Base-by-base conservation (phyloP, 2,888 invertebrate genomes). In the Taenaris catops region DNA sequence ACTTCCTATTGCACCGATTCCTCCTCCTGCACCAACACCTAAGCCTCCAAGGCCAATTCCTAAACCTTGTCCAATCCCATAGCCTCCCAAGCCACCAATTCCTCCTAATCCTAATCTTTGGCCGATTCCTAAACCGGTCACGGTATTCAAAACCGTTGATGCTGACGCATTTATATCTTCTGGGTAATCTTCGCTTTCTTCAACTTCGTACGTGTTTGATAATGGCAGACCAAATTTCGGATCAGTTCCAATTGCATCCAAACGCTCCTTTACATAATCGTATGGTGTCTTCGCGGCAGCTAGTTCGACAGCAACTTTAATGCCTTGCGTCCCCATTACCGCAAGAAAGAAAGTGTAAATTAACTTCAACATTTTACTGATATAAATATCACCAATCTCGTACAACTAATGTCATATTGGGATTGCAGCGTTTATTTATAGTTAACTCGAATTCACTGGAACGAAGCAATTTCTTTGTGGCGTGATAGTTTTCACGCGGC, bases 121-220 rank as follows among this genome's bases (percentile, higher is more conserved):
- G 23, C 65, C 58, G 40, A 62, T 37, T 26, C 58, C 64, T 29
- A 65, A 66, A 46, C 74, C 73, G 25, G 68, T 42, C 26, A 71
- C 80, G 14, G 83, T 74, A 34, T 79, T 80, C 21, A 81, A 44
- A 43, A 83, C 63, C 11, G 59, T 48, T 11, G 86, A 81, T 5
- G 83, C 84, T n/a, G 83, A 80, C 55, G 76, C 80, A 53, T 78
- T 68, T 2, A 79, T 55, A 9, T 70, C 59, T 39, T 84, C 86
- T 6, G 89, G 89, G 53, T 89, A 89, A 54, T 89, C 89, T 40
- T 76, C 86, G 60, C 88, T 88, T 68, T 90, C 89, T 60, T 89
- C 87, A 19, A 90, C 87, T 67, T 89, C 89, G 51, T 90, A 90
- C 18, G 88, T 87, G 35, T 67, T 78, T 1, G 89, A 79, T 19